Conservation (phyloP, 2,113 vertebrate genomes). For the Salvator merianae region DNA sequence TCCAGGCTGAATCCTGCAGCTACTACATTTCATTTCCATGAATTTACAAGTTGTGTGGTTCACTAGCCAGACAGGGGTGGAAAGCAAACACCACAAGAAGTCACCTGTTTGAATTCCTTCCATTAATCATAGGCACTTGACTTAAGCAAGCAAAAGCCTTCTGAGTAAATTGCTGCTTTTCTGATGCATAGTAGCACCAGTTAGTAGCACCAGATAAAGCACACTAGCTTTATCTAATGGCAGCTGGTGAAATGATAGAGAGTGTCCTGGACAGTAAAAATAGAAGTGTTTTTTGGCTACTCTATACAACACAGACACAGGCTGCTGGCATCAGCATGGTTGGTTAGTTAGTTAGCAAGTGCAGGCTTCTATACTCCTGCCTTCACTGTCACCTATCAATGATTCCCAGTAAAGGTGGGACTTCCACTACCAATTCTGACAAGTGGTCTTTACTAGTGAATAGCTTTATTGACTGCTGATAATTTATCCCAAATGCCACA, state of each 20-base stretch:
- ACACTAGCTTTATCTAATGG: background rate
- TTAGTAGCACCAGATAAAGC: too few species aligned
- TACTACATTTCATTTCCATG: background rate
- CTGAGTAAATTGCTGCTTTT: background rate
- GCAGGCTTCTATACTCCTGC: background rate
- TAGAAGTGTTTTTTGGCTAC: background rate
- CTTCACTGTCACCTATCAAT: background rate
- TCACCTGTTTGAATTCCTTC: background rate
- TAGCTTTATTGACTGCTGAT: background rate
- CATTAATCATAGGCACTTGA: background rate
- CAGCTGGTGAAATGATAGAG: background rate
- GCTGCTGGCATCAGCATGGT: background rate
- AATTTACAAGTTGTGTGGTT: background rate
- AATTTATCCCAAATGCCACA: background rate
- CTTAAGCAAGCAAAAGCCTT: background rate
- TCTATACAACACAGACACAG: background rate
- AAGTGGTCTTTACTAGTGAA: background rate
- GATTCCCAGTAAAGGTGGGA: background rate
- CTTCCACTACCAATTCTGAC: background rate
- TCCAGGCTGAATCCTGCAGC: background rate
- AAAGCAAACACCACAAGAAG: background rate
- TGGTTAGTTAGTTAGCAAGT: background rate
- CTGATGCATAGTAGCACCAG: background rate
- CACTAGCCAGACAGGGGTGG: background rate
- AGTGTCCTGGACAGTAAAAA: background rate